Conservation (phyloP, 2,113 vertebrate genomes). For the Trichomycterus rosablanca region DNA sequence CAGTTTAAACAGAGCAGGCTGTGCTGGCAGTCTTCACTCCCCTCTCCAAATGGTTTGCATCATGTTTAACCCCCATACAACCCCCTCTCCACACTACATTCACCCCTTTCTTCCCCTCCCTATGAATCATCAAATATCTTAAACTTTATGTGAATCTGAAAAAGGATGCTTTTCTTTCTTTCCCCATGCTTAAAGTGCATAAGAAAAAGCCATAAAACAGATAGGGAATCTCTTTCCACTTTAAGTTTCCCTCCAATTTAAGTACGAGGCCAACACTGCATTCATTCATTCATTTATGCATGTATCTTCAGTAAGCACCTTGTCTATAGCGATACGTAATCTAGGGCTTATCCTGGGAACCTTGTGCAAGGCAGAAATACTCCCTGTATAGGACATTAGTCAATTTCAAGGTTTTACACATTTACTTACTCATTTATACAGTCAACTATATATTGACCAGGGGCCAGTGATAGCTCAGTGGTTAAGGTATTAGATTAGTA, state of each 20-base stretch:
- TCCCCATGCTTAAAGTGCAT: conserved; percentile 52
- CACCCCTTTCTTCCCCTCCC: conserved; percentile 65
- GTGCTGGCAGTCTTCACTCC: conserved; percentile 92
- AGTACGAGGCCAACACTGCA: too few relatives aligned
- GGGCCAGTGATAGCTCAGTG: too few relatives aligned
- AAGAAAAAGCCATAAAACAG: conserved; percentile 58
- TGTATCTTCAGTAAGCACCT: too few relatives aligned
- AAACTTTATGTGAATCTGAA: conserved; percentile 68
- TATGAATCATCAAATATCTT: conserved; percentile 76
- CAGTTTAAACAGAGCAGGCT: conserved; percentile 99
- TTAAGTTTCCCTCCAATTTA: conserved; percentile 31
- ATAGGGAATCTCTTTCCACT: conserved; percentile 58
- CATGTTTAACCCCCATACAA: conserved; percentile 88
- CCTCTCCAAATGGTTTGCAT: conserved; percentile 99
- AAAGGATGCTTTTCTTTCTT: conserved; percentile 47
- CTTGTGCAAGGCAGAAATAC: too few relatives aligned
- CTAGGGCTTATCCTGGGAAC: too few relatives aligned
- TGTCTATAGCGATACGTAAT: too few relatives aligned
- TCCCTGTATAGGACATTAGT: too few relatives aligned
- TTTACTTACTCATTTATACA: too few relatives aligned
- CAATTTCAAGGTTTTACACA: too few relatives aligned
- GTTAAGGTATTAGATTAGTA: too few relatives aligned
- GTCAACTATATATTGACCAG: too few relatives aligned
- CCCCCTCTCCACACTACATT: conserved; percentile 54
- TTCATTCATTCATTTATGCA: too few relatives aligned